Evolutionary conservation across 1,140 invertebrate species (phyloP).

Genomic region (Rhopalosiphum maidis): DNA sequence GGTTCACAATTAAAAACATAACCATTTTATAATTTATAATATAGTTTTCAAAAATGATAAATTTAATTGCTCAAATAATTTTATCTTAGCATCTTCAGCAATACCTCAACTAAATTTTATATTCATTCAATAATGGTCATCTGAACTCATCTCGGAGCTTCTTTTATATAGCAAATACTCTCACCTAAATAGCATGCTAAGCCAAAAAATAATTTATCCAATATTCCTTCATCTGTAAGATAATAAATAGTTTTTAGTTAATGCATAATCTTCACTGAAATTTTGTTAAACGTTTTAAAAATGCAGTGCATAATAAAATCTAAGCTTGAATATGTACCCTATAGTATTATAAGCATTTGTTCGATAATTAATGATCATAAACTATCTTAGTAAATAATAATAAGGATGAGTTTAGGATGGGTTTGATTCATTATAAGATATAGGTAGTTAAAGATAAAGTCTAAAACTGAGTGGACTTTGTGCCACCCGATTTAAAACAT

Average conservation of each 20-base stretch:
- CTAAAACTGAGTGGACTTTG: neutral
- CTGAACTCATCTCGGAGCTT: neutral
- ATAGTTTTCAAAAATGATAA: neutral
- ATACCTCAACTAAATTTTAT: neutral
- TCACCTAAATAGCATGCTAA: neutral
- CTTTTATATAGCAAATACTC: neutral
- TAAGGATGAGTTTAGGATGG: neutral
- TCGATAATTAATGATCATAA: neutral
- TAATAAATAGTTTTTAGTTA: neutral
- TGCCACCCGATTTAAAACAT: neutral
- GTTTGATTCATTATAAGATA: neutral
- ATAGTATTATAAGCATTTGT: neutral
- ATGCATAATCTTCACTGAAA: neutral
- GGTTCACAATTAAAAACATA: no score
- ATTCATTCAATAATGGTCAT: neutral
- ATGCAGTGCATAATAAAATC: neutral
- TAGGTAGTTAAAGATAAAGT: neutral
- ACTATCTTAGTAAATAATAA: neutral
- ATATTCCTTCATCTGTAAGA: neutral
- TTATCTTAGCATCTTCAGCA: neutral
- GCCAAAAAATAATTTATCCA: neutral
- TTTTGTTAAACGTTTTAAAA: neutral
- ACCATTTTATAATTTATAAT: neutral
- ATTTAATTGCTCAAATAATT: neutral
- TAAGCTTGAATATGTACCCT: neutral